Base-by-base conservation (phyloP, 2,113 vertebrate genomes). In the Neodon shergylaensis region DNA sequence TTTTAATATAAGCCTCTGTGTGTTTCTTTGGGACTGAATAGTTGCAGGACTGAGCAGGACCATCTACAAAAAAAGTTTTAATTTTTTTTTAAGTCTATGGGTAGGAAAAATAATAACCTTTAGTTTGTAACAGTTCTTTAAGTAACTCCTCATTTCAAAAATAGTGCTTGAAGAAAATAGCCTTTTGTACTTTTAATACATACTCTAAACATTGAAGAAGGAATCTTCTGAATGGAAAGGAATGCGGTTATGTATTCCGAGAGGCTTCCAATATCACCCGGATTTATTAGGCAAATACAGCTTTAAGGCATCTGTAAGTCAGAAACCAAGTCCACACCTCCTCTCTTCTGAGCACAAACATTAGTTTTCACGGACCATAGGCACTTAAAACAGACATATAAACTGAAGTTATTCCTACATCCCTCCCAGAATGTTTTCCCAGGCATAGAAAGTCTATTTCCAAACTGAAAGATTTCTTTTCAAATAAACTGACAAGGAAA, bases 281-380 rank as follows among this genome's bases (percentile, higher is more conserved):
- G 82, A 84, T 97, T 97, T 97, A 97, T 96, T 98, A 79, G 70
- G 82, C 94, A 95, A 96, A 96, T 97, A 98, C 95, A 97, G 95
- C 7, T 92, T 84, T 86, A 95, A 95, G 77, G 92, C 63, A 94
- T 84, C 95, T 95, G 81, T n/a, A 82, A 19, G 9, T 97, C 94
- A 97, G 87, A 97, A 95, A 97, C 76, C 82, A 95, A 94, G 73
- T 92, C 93, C 36, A 96, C 24, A 89, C 42, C 91, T 39, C 65
- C 17, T 95, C 17, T 95, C 72, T 95, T 87, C 54, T 44, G 42
- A 97, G 91, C 16, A 96, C 68, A 94, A 96, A 97, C 97, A 95
- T 95, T 91, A 94, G 58, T 94, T 94, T 94, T 87, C 95, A 94
- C 83, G 65, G 94, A 92, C 88, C 94, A 87, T 88, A 97, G 97